Evolutionary conservation across 2,797 vertebrate genomes (phyloP).

Genomic region (Microctenopoma steveboyesi): DNA sequence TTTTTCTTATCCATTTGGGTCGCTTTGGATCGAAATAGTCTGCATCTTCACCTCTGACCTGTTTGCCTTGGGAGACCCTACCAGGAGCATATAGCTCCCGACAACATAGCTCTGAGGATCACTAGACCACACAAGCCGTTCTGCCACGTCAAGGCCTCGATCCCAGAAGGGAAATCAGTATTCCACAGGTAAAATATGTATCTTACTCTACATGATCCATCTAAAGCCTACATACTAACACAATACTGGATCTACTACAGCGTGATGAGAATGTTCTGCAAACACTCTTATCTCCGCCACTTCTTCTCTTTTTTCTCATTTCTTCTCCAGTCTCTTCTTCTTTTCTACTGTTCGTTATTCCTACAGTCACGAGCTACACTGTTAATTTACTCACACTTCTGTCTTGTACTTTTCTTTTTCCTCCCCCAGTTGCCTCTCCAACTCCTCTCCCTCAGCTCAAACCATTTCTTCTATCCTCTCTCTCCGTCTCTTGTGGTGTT

Average conservation of each 20-base stretch:
- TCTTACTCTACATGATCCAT: slow-evolving; percentile 16
- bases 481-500: slow-evolving; percentile 23
- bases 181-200: not conserved
- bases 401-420: slow-evolving; percentile 12
- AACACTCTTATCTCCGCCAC: not conserved
- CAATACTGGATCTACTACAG: not conserved
- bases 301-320: not conserved
- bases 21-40: no score
- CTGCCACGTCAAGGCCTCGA: no score
- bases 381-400: not conserved
- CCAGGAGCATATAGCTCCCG: no score
- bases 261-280: not conserved
- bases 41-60: no score
- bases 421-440: not conserved
- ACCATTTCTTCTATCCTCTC: not conserved
- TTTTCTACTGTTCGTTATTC: not conserved
- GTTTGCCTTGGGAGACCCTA: no score
- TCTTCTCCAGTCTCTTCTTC: slow-evolving; percentile 1
- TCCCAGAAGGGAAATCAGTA: no score
- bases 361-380: not conserved
- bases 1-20: no score
- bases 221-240: not conserved
- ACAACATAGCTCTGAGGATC: no score
- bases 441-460: slow-evolving; percentile 8
- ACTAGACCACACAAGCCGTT: no score